These are phyloP conservation scores for Muntiacus reevesi DNA, from an alignment of 2,113 vertebrate species.

Conservation along the genomic window DNA sequence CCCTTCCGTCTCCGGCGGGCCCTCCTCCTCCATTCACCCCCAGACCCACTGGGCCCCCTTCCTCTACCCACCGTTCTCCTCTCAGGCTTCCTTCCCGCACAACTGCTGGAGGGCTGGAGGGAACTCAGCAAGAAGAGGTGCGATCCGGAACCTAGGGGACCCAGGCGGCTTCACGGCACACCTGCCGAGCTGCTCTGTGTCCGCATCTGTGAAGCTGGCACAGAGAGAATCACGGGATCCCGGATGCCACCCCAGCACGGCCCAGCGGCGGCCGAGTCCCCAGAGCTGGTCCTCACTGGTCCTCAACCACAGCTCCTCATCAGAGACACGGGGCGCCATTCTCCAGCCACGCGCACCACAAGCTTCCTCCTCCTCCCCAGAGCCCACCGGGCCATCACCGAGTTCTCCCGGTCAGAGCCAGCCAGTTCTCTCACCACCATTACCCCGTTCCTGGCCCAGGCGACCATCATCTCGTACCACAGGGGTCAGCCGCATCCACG, in stretches of 20 bases:
- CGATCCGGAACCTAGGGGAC: background rate
- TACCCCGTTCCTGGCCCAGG: background rate
- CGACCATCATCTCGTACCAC: background rate
- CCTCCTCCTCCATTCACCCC: background rate
- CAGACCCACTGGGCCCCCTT: background rate
- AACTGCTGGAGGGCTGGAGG: background rate
- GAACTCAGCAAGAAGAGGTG: too few relatives aligned
- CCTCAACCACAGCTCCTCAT: background rate
- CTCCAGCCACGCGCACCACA: fast-evolving
- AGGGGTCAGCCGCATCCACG: background rate
- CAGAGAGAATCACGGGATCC: background rate
- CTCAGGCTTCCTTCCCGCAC: background rate
- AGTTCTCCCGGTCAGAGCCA: background rate
- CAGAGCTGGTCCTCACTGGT: background rate
- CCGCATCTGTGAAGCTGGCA: background rate
- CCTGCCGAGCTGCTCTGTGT: background rate
- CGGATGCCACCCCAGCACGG: background rate
- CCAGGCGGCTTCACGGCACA: background rate
- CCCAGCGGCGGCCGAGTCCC: background rate
- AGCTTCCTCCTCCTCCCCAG: background rate
- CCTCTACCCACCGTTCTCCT: background rate
- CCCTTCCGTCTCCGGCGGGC: background rate
- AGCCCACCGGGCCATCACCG: background rate
- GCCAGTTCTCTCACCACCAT: background rate
- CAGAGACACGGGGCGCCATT: background rate